phyloP scores from a whole-genome alignment of 2,113 vertebrate species.

The Brachypteracias leptosomus region DNA sequence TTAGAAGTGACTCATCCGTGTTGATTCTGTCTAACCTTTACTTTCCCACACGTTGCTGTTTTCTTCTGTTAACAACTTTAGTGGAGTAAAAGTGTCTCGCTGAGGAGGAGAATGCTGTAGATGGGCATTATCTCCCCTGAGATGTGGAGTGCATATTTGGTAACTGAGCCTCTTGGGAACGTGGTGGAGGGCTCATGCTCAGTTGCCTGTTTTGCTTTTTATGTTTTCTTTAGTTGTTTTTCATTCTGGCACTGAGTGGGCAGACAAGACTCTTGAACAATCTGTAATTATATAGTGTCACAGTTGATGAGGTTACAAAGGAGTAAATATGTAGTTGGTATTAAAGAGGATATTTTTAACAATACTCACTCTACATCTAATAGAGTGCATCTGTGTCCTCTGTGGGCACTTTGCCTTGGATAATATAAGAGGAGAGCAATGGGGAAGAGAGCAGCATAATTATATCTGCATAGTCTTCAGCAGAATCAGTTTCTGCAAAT shows the following conservation, averaged over 20 bases:
- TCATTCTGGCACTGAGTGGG: constrained; percentile 46
- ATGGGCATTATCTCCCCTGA: not conserved
- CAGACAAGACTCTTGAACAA: constrained; percentile 59
- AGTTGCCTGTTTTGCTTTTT: not conserved
- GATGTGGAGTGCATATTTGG: fast-evolving
- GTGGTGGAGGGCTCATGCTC: not conserved
- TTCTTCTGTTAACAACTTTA: not conserved
- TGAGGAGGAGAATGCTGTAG: not conserved
- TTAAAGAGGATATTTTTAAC: constrained; percentile 56
- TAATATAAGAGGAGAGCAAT: not conserved
- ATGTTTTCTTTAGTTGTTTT: constrained; percentile 45
- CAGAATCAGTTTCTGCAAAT: constrained; percentile 38
- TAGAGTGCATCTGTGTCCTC: constrained; percentile 57
- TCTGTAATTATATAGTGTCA: constrained; percentile 66
- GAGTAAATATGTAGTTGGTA: constrained; percentile 63
- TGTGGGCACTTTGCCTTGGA: constrained; percentile 39
- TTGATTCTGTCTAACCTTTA: not conserved
- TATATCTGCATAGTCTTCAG: constrained; percentile 45
- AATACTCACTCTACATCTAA: constrained; percentile 52
- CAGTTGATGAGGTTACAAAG: constrained; percentile 65
- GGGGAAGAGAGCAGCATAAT: constrained; percentile 29
- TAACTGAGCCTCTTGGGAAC: not conserved
- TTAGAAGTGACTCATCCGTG: not conserved
- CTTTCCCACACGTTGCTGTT: not conserved
- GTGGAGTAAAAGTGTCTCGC: not conserved